Evolutionary conservation across 1,140 invertebrate species (phyloP).

Genomic region (Chrysomallon squamiferum): DNA sequence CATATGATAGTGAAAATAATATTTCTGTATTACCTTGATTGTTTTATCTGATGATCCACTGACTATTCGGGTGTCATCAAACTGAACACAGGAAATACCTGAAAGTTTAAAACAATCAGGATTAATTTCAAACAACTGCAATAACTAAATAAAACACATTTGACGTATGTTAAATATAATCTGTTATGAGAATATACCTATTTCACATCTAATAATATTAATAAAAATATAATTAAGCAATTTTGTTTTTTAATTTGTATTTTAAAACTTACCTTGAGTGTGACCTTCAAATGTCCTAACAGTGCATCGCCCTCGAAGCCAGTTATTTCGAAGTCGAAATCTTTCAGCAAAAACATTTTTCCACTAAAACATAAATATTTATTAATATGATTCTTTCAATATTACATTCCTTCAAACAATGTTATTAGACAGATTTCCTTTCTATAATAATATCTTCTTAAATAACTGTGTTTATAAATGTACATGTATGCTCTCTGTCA

Average conservation of each 20-base stretch:
- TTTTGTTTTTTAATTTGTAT: no score
- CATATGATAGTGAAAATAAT: no score
- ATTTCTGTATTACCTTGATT: conserved; percentile 68
- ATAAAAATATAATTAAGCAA: no score
- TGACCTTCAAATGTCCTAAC: conserved; percentile 67
- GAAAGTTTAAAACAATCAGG: conserved; percentile 14
- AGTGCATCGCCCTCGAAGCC: conserved; percentile 61
- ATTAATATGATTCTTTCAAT: background rate
- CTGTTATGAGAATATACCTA: no score
- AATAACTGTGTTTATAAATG: no score
- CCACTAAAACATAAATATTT: conserved; percentile 54
- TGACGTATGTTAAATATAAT: no score
- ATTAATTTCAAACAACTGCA: no score
- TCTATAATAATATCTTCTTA: no score
- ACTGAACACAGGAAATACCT: conserved; percentile 68
- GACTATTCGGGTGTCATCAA: conserved; percentile 67
- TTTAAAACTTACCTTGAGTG: conserved; percentile 56
- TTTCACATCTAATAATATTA: no score
- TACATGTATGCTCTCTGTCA: no score
- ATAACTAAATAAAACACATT: no score
- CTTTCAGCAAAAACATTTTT: conserved; percentile 62
- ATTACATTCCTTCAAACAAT: background rate
- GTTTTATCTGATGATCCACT: conserved; percentile 69
- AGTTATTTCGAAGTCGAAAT: conserved; percentile 59
- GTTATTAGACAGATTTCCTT: no score